Evolutionary conservation across 1,140 invertebrate species (phyloP), one percentile per base, ranked within the genome.

Genomic region (Aphidius gifuensis): DNA sequence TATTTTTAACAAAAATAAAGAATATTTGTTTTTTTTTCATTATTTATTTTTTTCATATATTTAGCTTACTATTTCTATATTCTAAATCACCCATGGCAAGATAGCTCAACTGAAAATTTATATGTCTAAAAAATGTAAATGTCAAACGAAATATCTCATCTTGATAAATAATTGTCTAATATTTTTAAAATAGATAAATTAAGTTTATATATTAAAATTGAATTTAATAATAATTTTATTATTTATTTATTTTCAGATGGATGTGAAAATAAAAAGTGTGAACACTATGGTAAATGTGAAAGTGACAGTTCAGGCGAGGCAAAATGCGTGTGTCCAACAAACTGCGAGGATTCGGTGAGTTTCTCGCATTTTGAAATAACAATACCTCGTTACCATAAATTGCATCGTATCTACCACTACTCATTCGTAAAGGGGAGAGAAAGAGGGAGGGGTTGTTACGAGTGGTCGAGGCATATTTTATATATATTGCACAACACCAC

Each of bases 201-300:
- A 11, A 53, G 16, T n/a, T 61, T 44, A n/a, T 23, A n/a, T 39
- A 16, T 11, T 11, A 16, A 57, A 8, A 3, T 61, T 55, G 44
- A 40, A 49, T 48, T 4, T 45, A 39, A 32, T 50, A 40, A 55
- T 38, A 58, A 9, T 40, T 45, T 38, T 57, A 44, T 56, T 39
- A 57, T 61, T 67, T 65, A 32, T 32, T 62, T 71, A 68, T 68
- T 70, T 86, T 45, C 83, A 93, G 94, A 92, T 83, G 92, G 92
- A 39, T 97, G 93, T 78, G 92, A 93, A 72, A 90, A 89, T 64
- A 91, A 90, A 69, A 90, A 90, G 71, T 97, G 94, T 77, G 89
- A 94, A 50, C 88, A 87, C 79, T 93, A 94, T 76, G 85, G 88
- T 2, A 82, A 88, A 32, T 96, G 94, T 77, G 90, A 94, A 72